phyloP scores from a whole-genome alignment of 2,113 vertebrate genomes.

The Polypterus senegalus region DNA sequence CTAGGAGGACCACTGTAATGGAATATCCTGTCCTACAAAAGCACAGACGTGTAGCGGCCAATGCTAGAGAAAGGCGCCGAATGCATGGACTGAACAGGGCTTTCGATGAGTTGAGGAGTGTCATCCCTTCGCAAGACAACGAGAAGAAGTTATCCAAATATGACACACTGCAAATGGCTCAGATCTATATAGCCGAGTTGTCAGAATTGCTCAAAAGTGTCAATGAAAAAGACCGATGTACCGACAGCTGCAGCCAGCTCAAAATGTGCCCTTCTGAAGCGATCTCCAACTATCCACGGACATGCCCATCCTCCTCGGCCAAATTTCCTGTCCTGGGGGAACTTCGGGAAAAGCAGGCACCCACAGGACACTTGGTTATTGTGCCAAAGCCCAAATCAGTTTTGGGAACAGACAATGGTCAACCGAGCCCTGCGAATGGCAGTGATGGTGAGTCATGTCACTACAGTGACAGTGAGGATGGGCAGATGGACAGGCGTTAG shows the following conservation, averaged over 20 bases:
- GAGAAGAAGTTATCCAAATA: slow-evolving; percentile 64
- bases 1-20: background rate
- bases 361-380: slow-evolving; percentile 39
- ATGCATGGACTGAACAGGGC: slow-evolving; percentile 64
- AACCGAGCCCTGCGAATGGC: slow-evolving; percentile 28
- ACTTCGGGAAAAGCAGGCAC: slow-evolving; percentile 17
- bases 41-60: slow-evolving; percentile 58
- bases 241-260: slow-evolving; percentile 24
- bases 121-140: slow-evolving; percentile 58
- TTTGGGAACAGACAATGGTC: slow-evolving; percentile 21
- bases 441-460: slow-evolving; percentile 56
- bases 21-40: slow-evolving; percentile 34
- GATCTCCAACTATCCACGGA: slow-evolving; percentile 13
- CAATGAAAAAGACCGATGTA: slow-evolving; percentile 33
- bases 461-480: slow-evolving; percentile 51
- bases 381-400: slow-evolving; percentile 32
- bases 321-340: slow-evolving; percentile 16
- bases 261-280: slow-evolving; percentile 22
- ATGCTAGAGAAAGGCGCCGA: slow-evolving; percentile 56
- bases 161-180: slow-evolving; percentile 64
- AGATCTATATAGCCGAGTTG: slow-evolving; percentile 63
- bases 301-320: slow-evolving; percentile 5
- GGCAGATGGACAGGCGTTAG: slow-evolving; percentile 31
- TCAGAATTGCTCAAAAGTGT: slow-evolving; percentile 51
- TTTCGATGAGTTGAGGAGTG: slow-evolving; percentile 58